Evolutionary conservation across 2,888 invertebrate genomes (phyloP), one percentile per base, ranked within the genome.

Genomic region (Nycteola revayana): DNA sequence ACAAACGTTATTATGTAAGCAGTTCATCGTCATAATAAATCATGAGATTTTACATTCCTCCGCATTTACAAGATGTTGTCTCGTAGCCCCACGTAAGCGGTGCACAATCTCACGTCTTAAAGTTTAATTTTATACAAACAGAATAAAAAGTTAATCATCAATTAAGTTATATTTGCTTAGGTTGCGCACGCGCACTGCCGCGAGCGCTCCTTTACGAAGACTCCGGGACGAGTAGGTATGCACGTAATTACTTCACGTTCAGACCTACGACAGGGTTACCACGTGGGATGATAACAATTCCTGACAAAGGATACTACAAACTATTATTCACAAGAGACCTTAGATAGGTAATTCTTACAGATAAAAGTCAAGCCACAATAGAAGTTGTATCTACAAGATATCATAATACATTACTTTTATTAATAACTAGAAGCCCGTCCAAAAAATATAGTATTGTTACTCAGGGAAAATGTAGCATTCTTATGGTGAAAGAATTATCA

Each of bases 101-200:
- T 42, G 21, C 23, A 34, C 22, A 27, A 36, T 28, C 30, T 37
- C 11, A 29, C 11, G 29, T 39, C 57, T 57, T 38, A 49, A 49
- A 46, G 46, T 52, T 55, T 43, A 40, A 41, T 37, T 47, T 54
- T 49, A 38, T 47, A 40, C 32, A 48, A 31, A 49, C 3, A 14
- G 14, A 3, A 14, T 14, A 14, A 21, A 21, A 47, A 52, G 28
- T 43, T 48, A 54, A 60, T 61, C 51, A 45, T 47, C 47, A 57
- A 64, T 61, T 58, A 55, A 53, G 44, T 49, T 45, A 42, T 49
- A 44, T 49, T 63, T 61, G 50, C 38, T 35, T 43, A 33, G 32
- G 38, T 33, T 9, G 36, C 36, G 59, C 62, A 65, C 70, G 66
- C 66, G 68, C 63, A 57, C 44, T 43, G 70, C 72, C 69, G 32